Percentiles rank a stretch among this genome's conserved stretches.
Evolutionary conservation across 1,140 invertebrate species (phyloP).

Genomic region (Drosophila santomea): DNA sequence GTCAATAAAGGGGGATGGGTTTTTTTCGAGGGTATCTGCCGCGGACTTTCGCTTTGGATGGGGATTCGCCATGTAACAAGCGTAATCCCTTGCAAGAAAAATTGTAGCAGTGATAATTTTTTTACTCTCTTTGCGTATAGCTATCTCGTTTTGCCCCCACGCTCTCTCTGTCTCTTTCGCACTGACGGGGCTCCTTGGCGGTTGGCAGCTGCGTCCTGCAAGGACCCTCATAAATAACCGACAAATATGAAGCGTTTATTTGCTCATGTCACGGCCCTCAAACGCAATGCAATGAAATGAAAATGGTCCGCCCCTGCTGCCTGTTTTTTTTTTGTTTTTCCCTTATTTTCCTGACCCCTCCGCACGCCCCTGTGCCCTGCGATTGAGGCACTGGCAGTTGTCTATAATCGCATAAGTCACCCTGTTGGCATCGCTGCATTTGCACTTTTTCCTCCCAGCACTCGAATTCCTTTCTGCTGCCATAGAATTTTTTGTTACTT

Average conservation of each 20-base stretch:
- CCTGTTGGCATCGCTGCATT: constrained; percentile 81
- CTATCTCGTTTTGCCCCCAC: not conserved
- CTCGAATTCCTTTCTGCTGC: not conserved
- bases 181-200: constrained; percentile 20
- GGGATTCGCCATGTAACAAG: constrained; percentile 59
- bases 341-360: not conserved
- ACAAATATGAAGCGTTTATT: constrained; percentile 84
- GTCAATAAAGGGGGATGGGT: constrained; percentile 55
- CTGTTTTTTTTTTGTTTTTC: constrained; percentile 3
- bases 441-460: constrained; percentile 62
- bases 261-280: constrained; percentile 79
- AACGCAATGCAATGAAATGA: constrained; percentile 68
- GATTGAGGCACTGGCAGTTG: constrained; percentile 63
- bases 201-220: constrained; percentile 75
- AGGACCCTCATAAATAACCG: constrained; percentile 83
- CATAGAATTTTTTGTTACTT: constrained; percentile 20
- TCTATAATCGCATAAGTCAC: constrained; percentile 84
- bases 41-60: constrained; percentile 8
- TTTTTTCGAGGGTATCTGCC: constrained; percentile 7
- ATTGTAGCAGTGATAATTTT: constrained; percentile 79
- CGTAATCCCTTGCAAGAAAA: constrained; percentile 75
- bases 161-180: not conserved
- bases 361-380: constrained; percentile 14
- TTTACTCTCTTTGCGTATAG: constrained; percentile 50
- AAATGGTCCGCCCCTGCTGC: constrained; percentile 36